Conservation (phyloP, 2,113 vertebrate genomes). For the Polyodon spathula region DNA sequence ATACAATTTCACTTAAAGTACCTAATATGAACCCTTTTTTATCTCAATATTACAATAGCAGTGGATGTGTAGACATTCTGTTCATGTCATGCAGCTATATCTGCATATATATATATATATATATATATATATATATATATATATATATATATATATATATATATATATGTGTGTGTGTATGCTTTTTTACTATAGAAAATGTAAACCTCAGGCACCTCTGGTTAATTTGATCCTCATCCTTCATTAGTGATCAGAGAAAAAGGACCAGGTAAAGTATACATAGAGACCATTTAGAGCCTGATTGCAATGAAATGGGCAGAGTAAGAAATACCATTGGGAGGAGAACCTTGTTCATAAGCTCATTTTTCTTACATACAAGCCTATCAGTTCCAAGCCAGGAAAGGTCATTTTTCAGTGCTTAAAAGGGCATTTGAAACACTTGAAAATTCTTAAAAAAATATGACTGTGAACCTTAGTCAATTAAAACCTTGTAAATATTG, state of each 20-base stretch:
- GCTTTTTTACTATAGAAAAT: neutral
- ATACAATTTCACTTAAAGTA: conserved; percentile 24
- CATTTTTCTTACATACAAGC: too few species aligned
- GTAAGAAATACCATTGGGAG: too few species aligned
- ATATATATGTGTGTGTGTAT: too few species aligned
- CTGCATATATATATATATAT: neutral
- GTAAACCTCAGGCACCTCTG: neutral
- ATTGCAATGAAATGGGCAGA: neutral
- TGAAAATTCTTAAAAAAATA: too few species aligned
- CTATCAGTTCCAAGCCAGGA: too few species aligned
- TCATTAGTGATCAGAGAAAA: conserved; percentile 1
- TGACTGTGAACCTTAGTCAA: too few species aligned
- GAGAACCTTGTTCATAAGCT: too few species aligned
- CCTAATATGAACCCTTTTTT: conserved; percentile 22
- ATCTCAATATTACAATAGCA: conserved; percentile 22
- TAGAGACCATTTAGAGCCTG: neutral
- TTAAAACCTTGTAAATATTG: too few species aligned
- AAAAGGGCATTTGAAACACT: too few species aligned
- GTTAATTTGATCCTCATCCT: neutral
- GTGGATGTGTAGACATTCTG: conserved; percentile 17
- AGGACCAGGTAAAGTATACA: neutral
- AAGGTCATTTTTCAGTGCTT: too few species aligned
- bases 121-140: neutral
- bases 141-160: neutral
- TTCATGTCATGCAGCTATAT: neutral